phyloP scores from a whole-genome alignment of 37 sponge, comb jelly and placozoan species.

The Agelas oroides region DNA sequence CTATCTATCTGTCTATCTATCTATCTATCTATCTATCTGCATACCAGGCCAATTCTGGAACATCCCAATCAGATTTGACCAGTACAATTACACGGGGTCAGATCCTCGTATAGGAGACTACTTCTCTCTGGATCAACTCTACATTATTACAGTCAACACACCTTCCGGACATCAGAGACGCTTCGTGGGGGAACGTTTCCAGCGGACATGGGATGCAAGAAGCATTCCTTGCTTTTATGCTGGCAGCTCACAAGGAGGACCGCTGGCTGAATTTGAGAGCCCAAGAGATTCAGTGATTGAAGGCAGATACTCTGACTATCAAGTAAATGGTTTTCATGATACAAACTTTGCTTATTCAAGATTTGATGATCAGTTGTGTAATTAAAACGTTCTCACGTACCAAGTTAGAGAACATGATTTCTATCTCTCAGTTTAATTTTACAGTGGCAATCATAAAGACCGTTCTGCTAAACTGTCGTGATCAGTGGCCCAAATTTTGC shows the following conservation, averaged over 20 bases:
- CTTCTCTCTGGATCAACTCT: too few species aligned
- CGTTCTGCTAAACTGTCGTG: too few species aligned
- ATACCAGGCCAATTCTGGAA: constrained; percentile 7
- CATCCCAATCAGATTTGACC: not conserved
- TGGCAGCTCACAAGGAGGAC: constrained; percentile 8
- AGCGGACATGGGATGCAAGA: not conserved
- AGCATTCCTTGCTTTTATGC: not conserved
- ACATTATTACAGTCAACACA: too few species aligned
- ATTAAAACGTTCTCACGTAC: too few species aligned
- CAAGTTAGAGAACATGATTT: too few species aligned
- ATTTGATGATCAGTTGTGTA: not conserved
- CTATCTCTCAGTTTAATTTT: too few species aligned
- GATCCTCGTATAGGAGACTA: not conserved
- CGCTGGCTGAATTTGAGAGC: not conserved
- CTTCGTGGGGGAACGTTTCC: not conserved
- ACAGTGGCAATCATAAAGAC: too few species aligned
- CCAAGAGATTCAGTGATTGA: constrained; percentile 49
- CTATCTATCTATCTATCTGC: too few species aligned
- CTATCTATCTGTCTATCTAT: too few species aligned
- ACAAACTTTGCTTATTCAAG: constrained; percentile 9
- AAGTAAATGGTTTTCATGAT: constrained; percentile 16
- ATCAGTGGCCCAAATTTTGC: too few species aligned
- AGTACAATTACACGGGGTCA: not conserved
- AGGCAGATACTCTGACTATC: constrained; percentile 41
- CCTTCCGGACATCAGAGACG: not conserved